A percentile compares a stretch with the other conserved stretches of the same genome.
phyloP scores from a whole-genome alignment of 2,113 vertebrate species.

The Paramisgurnus dabryanus region DNA sequence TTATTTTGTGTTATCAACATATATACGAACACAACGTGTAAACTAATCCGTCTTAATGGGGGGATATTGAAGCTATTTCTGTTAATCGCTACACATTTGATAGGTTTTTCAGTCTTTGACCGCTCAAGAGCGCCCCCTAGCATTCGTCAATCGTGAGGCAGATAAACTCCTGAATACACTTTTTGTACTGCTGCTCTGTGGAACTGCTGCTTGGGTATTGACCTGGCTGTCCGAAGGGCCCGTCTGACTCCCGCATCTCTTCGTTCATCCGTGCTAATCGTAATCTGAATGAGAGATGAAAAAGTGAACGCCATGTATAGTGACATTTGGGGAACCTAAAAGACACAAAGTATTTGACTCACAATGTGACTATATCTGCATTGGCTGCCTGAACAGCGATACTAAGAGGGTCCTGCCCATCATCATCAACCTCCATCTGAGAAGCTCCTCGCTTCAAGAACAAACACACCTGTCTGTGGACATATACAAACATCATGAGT shows the following conservation, averaged over 20 bases:
- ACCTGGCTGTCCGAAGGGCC: constrained; percentile 96
- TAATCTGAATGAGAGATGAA: constrained; percentile 72
- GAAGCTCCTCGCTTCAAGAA: constrained; percentile 96
- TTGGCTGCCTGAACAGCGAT: constrained; percentile 96
- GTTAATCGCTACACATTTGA: not conserved
- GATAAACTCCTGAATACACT: constrained; percentile 98
- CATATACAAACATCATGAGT: not conserved
- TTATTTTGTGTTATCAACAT: constrained; percentile 18
- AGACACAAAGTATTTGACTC: constrained; percentile 43
- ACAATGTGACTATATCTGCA: constrained; percentile 97
- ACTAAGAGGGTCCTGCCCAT: constrained; percentile 90
- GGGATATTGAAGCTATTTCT: not conserved
- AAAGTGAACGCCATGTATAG: not conserved
- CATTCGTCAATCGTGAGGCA: constrained; percentile 82
- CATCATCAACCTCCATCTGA: constrained; percentile 90
- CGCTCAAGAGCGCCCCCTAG: constrained; percentile 60
- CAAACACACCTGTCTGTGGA: constrained; percentile 90
- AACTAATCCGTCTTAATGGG: constrained; percentile 9
- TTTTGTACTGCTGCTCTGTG: constrained; percentile 96
- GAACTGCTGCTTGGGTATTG: constrained; percentile 92
- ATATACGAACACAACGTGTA: constrained; percentile 24
- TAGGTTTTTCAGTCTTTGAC: not conserved
- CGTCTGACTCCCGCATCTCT: constrained; percentile 97
- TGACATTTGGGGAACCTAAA: too few species aligned
- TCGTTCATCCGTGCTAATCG: constrained; percentile 98